Evolutionary conservation across 2,113 vertebrate species (phyloP).

Genomic region (Saccopteryx leptura): DNA sequence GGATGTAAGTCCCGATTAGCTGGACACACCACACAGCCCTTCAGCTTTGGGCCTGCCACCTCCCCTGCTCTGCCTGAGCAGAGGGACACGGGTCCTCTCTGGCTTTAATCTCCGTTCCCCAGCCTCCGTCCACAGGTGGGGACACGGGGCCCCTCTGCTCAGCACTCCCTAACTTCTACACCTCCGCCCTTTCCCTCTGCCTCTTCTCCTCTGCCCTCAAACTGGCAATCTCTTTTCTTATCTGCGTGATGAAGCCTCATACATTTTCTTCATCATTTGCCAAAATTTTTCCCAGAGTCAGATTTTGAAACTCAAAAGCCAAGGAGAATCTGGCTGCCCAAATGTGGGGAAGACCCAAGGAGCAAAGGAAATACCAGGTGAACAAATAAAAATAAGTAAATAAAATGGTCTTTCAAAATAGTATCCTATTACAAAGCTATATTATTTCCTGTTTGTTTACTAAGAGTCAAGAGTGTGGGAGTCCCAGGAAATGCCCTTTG

Average conservation of each 20-base stretch:
- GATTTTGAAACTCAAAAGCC: slow-evolving; percentile 48
- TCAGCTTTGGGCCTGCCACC: not conserved
- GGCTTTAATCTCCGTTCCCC: not conserved
- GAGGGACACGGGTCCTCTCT: not conserved
- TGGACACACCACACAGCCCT: not conserved
- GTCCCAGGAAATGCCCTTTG: not conserved
- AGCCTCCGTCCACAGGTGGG: not conserved
- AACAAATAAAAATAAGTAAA: not conserved
- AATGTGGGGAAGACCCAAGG: not conserved
- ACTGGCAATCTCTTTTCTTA: not conserved
- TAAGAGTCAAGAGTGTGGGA: not conserved
- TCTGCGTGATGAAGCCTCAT: not conserved
- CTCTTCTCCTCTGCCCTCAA: not conserved
- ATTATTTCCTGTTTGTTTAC: slow-evolving; percentile 10
- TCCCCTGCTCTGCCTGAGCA: not conserved
- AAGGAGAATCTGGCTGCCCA: not conserved
- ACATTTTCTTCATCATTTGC: not conserved
- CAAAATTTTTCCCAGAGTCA: slow-evolving; percentile 26
- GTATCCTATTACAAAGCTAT: not conserved
- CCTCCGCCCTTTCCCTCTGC: not conserved
- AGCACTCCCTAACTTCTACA: not conserved
- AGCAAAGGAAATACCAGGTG: slow-evolving; percentile 22
- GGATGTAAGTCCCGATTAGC: not conserved
- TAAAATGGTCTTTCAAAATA: slow-evolving; percentile 19
- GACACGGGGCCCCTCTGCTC: not conserved